phyloP scores from a whole-genome alignment of 2,113 vertebrate species.

The Gavialis gangeticus region DNA sequence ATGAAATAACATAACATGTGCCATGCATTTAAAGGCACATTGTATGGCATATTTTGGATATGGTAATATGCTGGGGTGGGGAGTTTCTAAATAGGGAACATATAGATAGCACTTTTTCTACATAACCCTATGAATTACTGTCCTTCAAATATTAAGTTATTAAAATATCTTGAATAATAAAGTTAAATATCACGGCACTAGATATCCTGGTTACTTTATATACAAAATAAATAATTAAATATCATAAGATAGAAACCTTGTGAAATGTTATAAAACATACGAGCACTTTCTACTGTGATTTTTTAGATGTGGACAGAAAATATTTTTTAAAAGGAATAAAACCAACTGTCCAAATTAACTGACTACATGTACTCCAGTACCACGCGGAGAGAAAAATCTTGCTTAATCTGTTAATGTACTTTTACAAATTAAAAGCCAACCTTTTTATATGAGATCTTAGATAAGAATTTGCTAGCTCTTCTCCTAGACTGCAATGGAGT shows the following conservation, averaged over 20 bases:
- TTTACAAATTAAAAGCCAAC: not conserved
- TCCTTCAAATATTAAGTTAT: not conserved
- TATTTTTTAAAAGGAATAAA: not conserved
- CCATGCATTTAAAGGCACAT: not conserved
- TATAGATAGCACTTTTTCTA: not conserved
- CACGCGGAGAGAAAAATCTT: not conserved
- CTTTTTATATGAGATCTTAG: not conserved
- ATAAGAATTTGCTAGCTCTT: not conserved
- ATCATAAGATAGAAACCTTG: not conserved
- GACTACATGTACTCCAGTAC: not conserved
- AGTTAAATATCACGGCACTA: not conserved
- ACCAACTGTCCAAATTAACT: not conserved
- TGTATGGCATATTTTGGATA: not conserved
- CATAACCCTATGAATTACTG: not conserved
- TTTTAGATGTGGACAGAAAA: not conserved
- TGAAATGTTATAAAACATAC: not conserved
- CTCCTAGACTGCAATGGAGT: not conserved
- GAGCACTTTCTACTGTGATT: not conserved
- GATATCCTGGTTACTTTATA: not conserved
- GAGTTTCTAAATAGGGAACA: too few species aligned
- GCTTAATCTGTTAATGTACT: not conserved
- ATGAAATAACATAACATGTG: not conserved
- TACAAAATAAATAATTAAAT: not conserved
- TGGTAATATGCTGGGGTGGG: too few species aligned
- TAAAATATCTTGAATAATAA: not conserved